phyloP scores from a whole-genome alignment of 2,888 invertebrate species.

The Harpalus rubripes region DNA sequence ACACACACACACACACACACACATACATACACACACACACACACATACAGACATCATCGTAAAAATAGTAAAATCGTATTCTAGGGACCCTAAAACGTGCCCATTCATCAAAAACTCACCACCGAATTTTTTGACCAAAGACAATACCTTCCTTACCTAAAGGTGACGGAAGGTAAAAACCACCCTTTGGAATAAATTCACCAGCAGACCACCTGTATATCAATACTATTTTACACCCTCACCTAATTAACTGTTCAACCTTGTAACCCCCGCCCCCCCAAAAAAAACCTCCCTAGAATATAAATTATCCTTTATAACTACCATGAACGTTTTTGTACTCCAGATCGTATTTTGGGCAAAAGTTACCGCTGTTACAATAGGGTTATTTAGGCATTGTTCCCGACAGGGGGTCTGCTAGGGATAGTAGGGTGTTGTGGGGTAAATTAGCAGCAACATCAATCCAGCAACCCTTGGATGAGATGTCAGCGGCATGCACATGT shows the following conservation, averaged over 20 bases:
- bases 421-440: conserved; percentile 12
- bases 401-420: background rate
- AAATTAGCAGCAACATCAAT: conserved; percentile 52
- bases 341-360: conserved; percentile 14
- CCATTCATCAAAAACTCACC: too few species aligned
- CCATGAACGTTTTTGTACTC: background rate
- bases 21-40: too few species aligned
- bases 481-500: conserved; percentile 36
- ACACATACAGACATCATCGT: too few species aligned
- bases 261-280: background rate
- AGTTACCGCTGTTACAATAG: background rate
- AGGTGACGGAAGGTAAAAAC: too few species aligned
- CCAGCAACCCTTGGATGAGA: conserved; percentile 6
- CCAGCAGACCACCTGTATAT: too few species aligned
- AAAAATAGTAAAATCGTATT: too few species aligned
- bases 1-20: too few species aligned
- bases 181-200: background rate
- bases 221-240: background rate
- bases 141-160: too few species aligned
- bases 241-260: conserved; percentile 13
- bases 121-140: too few species aligned
- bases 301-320: background rate
- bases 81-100: too few species aligned
- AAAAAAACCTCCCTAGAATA: conserved; percentile 18
- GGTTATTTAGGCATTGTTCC: conserved; percentile 16